Conservation (phyloP, 2,888 invertebrate species). For the Catocala sponsa region DNA sequence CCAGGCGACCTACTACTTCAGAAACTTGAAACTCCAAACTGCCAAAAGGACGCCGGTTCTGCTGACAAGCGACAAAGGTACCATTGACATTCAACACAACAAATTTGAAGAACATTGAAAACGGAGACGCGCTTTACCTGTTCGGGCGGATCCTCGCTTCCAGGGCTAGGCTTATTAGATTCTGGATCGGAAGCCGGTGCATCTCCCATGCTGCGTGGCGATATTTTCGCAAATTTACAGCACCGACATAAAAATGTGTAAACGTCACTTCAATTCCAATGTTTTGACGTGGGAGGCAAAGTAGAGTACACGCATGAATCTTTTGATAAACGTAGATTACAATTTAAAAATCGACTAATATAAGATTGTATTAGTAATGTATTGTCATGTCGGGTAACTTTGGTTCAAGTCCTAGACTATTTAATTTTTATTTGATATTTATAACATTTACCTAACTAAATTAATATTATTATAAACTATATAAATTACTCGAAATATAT, state of each 20-base stretch:
- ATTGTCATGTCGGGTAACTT: too few relatives aligned
- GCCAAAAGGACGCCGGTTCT: conserved; percentile 90
- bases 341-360: conserved; percentile 3
- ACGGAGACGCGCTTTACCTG: conserved; percentile 64
- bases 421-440: too few relatives aligned
- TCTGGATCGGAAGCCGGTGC: conserved; percentile 75
- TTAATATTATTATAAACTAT: too few relatives aligned
- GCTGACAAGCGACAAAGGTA: conserved; percentile 58
- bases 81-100: conserved; percentile 33
- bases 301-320: conserved; percentile 35
- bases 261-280: conserved; percentile 82
- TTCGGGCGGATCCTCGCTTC: conserved; percentile 62
- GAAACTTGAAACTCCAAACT: conserved; percentile 92
- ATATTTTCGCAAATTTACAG: conserved; percentile 73
- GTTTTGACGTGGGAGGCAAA: conserved; percentile 74
- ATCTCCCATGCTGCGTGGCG: conserved; percentile 86
- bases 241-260: conserved; percentile 82
- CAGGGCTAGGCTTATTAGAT: conserved; percentile 68
- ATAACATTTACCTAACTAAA: too few relatives aligned
- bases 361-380: background rate
- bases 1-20: conserved; percentile 91
- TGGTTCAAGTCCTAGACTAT: too few relatives aligned
- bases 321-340: background rate
- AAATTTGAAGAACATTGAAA: conserved; percentile 8
- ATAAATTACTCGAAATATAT: too few relatives aligned